A percentile compares a stretch with the other conserved stretches of the same genome.
phyloP scores from a whole-genome alignment of 2,797 vertebrate genomes.

The Labroides dimidiatus region DNA sequence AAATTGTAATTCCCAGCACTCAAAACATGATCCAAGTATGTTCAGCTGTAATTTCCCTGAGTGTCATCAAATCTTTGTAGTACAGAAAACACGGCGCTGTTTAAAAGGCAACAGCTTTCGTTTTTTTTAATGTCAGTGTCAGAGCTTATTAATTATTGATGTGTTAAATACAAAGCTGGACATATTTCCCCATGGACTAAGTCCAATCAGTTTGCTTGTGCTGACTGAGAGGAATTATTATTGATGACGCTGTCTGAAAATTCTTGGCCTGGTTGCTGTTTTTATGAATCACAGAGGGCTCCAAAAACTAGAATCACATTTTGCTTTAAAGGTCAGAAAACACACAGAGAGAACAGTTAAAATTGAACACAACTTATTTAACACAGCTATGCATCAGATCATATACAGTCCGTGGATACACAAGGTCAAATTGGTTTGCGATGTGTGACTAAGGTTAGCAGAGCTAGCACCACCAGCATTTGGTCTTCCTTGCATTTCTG shows the following conservation, averaged over 20 bases:
- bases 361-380: too few species aligned
- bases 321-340: background rate
- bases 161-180: constrained; percentile 38
- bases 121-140: constrained; percentile 15
- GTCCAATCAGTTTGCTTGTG: constrained; percentile 44
- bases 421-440: too few species aligned
- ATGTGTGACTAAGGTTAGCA: too few species aligned
- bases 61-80: constrained; percentile 25
- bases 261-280: constrained; percentile 8
- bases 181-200: constrained; percentile 61
- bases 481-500: too few species aligned
- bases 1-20: constrained; percentile 31
- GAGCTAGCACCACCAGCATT: too few species aligned
- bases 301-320: background rate
- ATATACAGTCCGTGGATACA: too few species aligned
- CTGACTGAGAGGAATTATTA: constrained; percentile 48
- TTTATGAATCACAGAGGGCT: background rate
- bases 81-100: constrained; percentile 6
- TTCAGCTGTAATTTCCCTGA: constrained; percentile 16
- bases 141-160: constrained; percentile 72
- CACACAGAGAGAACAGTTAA: background rate
- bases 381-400: too few species aligned
- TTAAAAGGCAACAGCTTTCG: background rate
- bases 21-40: constrained; percentile 36
- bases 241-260: constrained; percentile 17